A percentile compares a stretch with the other conserved stretches of the same genome.
Conservation (phyloP, 2,888 invertebrate genomes). For the Drosophila hamatofila region DNA sequence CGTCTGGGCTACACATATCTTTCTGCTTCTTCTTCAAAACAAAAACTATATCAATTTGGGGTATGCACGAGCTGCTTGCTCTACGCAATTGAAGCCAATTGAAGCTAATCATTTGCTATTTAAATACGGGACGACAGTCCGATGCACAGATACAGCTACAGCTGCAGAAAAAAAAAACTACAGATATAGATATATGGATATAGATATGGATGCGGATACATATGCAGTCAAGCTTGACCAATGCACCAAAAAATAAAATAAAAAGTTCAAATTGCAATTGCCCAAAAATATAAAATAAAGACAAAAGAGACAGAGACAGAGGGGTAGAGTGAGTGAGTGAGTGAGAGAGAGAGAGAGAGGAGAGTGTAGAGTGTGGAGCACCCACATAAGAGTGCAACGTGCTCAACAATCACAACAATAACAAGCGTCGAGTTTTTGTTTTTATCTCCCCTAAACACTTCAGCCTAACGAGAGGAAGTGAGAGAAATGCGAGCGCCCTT, state of each 20-base stretch:
- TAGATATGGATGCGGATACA: conserved; percentile 7
- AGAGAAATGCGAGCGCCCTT: conserved; percentile 18
- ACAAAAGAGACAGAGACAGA: neutral
- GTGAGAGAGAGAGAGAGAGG: neutral
- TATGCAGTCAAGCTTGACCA: conserved; percentile 14
- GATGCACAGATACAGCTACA: conserved; percentile 35
- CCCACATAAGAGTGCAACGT: conserved; percentile 56
- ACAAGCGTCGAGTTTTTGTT: conserved; percentile 12
- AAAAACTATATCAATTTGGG: conserved; percentile 33
- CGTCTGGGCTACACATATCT: conserved; percentile 7
- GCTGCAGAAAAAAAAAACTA: conserved; percentile 3
- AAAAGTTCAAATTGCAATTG: conserved; percentile 44
- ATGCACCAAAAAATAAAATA: conserved; percentile 1
- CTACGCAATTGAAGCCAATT: conserved; percentile 84
- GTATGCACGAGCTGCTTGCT: conserved; percentile 54
- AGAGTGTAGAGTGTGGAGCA: neutral
- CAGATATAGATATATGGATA: conserved; percentile 18
- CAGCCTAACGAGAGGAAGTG: conserved; percentile 48
- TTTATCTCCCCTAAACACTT: neutral
- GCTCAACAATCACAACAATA: conserved; percentile 53
- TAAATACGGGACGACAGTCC: conserved; percentile 58
- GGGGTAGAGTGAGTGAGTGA: neutral
- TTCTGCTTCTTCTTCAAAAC: neutral
- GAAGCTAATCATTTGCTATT: conserved; percentile 83
- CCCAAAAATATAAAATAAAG: conserved; percentile 18